These are phyloP conservation scores for Gadopsis bispinosus DNA, from an alignment of 2,797 vertebrate genomes.

Conservation along the genomic window DNA sequence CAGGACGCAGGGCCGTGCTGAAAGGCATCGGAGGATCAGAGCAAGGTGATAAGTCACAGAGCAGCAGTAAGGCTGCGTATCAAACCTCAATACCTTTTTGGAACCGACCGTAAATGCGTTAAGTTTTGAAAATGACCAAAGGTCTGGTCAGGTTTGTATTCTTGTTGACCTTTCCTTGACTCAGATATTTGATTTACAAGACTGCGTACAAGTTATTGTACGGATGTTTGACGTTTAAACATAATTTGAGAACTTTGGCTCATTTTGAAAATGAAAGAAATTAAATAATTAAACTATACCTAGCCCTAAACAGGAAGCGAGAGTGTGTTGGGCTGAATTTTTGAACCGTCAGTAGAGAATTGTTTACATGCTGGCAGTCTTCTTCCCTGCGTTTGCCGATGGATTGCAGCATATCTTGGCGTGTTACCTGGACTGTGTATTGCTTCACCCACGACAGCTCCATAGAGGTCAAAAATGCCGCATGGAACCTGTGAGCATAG, in stretches of 20 bases:
- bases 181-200: neutral
- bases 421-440: neutral
- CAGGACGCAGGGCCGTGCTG: conserved; percentile 88
- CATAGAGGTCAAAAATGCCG: neutral
- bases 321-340: neutral
- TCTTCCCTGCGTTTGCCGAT: neutral
- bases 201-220: neutral
- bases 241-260: neutral
- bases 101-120: neutral
- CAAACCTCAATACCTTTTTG: neutral
- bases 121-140: neutral
- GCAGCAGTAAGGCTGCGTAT: neutral
- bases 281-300: too few species aligned
- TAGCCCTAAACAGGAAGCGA: too few species aligned
- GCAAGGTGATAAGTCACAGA: conserved; percentile 67
- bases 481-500: neutral
- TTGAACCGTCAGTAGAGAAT: neutral
- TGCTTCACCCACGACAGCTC: neutral
- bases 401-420: neutral
- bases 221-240: neutral
- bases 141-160: neutral
- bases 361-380: neutral
- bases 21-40: conserved; percentile 87
- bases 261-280: neutral
- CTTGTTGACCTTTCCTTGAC: neutral